Conservation (phyloP, 2,797 vertebrate species). For the Eulemur mongoz region DNA sequence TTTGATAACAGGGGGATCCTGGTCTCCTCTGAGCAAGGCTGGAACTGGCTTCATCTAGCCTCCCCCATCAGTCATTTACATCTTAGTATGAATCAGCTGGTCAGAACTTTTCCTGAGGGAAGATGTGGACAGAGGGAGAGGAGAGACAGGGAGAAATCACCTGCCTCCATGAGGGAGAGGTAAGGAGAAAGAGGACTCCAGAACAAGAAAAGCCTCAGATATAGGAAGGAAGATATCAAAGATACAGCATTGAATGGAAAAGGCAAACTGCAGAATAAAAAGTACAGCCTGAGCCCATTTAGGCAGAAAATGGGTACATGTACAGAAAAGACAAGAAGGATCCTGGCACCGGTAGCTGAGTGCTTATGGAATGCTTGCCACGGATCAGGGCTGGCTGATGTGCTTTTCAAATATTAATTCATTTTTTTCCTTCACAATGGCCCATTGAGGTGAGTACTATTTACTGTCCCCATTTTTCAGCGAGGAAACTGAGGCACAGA, state of each 20-base stretch:
- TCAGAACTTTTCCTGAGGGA: neutral
- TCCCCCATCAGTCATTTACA: neutral
- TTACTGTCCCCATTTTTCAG: neutral
- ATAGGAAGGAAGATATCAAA: neutral
- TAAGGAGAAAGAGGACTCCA: neutral
- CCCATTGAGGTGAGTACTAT: neutral
- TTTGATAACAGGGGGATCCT: rapidly evolving
- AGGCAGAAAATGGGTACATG: neutral
- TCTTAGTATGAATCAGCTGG: neutral
- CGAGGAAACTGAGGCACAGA: neutral
- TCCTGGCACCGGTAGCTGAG: rapidly evolving
- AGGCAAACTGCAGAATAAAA: neutral
- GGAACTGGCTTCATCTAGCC: neutral
- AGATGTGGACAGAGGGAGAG: neutral
- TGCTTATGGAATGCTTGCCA: neutral
- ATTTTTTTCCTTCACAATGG: neutral
- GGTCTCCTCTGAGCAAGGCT: neutral
- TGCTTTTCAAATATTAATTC: neutral
- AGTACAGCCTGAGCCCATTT: neutral
- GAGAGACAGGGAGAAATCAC: neutral
- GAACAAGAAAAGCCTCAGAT: neutral
- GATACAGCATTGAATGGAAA: rapidly evolving
- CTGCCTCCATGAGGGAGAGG: neutral
- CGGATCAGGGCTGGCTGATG: neutral
- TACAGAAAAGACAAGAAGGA: neutral